A percentile compares a stretch with the other conserved stretches of the same genome.
phyloP scores from a whole-genome alignment of 1,140 invertebrate species.

The Leptinotarsa defecta region DNA sequence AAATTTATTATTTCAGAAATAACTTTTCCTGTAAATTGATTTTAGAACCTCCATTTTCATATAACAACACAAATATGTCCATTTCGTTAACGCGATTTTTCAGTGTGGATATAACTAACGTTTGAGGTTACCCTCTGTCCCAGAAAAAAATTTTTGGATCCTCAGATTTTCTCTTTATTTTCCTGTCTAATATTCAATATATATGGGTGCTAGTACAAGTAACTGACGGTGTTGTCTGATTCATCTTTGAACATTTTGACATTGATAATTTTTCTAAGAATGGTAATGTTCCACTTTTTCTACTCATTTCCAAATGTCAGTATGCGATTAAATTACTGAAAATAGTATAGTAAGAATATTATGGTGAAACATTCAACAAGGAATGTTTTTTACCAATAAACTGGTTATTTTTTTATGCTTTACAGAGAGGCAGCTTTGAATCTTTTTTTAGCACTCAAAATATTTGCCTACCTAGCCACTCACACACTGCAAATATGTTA shows the following conservation, averaged over 20 bases:
- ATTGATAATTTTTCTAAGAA: slow-evolving; percentile 19
- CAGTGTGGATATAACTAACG: neutral
- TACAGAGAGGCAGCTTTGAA: no score
- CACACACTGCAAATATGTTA: no score
- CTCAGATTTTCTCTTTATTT: neutral
- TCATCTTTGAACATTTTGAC: slow-evolving; percentile 1
- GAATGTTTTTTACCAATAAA: no score
- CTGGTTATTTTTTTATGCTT: no score
- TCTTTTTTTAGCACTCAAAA: no score
- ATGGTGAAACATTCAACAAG: no score
- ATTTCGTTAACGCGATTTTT: neutral
- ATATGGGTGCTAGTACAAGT: no score
- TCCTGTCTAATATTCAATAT: no score
- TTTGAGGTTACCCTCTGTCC: slow-evolving; percentile 5
- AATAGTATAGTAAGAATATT: no score
- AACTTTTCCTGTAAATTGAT: neutral
- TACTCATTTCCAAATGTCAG: neutral
- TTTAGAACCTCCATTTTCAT: neutral
- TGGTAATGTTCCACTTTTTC: slow-evolving; percentile 22
- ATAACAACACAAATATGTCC: neutral
- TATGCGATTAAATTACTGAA: neutral
- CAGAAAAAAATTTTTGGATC: neutral
- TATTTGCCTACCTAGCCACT: no score
- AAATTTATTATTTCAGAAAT: neutral
- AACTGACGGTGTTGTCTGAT: neutral